A percentile compares a stretch with the other conserved stretches of the same genome.
Conservation (phyloP, 2,888 invertebrate genomes). For the Amiota mariae region DNA sequence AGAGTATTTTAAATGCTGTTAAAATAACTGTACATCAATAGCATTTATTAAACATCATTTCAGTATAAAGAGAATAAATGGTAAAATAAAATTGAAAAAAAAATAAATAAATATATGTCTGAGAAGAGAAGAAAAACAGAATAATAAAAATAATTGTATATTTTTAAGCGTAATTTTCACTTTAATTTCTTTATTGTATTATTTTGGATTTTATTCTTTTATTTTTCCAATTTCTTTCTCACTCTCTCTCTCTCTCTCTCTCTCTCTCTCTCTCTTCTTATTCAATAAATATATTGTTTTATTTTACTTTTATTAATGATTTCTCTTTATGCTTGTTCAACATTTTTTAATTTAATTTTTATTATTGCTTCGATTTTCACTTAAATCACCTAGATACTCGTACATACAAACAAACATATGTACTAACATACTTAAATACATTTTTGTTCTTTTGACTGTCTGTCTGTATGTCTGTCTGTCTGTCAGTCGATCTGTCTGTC, state of each 20-base stretch:
- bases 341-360: constrained; percentile 16
- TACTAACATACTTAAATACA: too few relatives aligned
- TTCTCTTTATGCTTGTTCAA: constrained; percentile 13
- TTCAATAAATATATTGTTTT: neutral
- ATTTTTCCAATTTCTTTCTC: neutral
- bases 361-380: constrained; percentile 18
- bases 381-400: constrained; percentile 14
- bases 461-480: too few relatives aligned
- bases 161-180: constrained; percentile 4
- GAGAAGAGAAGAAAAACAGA: neutral
- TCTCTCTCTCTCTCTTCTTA: too few relatives aligned
- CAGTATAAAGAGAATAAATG: too few relatives aligned
- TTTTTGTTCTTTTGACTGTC: too few relatives aligned
- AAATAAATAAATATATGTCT: neutral
- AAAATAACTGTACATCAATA: constrained; percentile 11
- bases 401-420: too few relatives aligned
- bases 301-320: constrained; percentile 1
- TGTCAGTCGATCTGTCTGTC: too few relatives aligned
- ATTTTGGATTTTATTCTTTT: neutral
- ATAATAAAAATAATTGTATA: neutral
- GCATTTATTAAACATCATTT: neutral
- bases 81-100: too few relatives aligned
- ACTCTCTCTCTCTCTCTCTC: too few relatives aligned
- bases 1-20: constrained; percentile 19
- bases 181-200: constrained; percentile 16